These are phyloP conservation scores for Drosophila pachea DNA, from an alignment of 1,140 invertebrate species.

Conservation along the genomic window DNA sequence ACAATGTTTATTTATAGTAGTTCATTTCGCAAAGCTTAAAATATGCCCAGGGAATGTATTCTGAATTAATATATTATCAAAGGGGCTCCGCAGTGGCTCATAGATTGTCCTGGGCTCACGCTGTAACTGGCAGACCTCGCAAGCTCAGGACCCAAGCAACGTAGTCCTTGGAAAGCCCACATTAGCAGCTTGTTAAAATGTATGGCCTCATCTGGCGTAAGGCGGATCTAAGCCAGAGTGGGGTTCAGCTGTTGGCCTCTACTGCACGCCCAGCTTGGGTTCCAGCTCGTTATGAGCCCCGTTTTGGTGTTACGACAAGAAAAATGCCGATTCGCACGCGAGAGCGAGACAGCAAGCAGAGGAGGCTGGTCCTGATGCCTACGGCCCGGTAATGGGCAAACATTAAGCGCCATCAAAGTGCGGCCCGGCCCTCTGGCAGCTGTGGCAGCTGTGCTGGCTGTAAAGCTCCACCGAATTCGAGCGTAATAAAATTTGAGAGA, in stretches of 20 bases:
- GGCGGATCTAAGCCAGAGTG: slow-evolving; percentile 35
- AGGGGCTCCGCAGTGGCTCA: not conserved
- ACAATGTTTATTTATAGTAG: too few relatives aligned
- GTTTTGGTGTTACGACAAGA: slow-evolving; percentile 40
- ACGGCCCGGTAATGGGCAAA: slow-evolving; percentile 34
- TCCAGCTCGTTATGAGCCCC: slow-evolving; percentile 55
- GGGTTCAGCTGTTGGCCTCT: slow-evolving; percentile 46
- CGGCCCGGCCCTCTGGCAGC: slow-evolving; percentile 8
- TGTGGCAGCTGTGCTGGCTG: slow-evolving; percentile 20
- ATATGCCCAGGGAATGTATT: too few relatives aligned
- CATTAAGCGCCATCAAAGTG: slow-evolving; percentile 48
- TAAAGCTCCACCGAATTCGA: slow-evolving; percentile 51
- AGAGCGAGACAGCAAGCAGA: slow-evolving; percentile 17
- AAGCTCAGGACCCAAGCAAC: slow-evolving; percentile 34
- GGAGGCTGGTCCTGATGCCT: slow-evolving; percentile 27
- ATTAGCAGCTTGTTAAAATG: slow-evolving; percentile 73
- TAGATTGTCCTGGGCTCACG: slow-evolving; percentile 11
- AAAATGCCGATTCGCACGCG: slow-evolving; percentile 67
- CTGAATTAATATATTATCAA: not conserved
- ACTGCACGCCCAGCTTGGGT: not conserved
- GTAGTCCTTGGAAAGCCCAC: slow-evolving; percentile 35
- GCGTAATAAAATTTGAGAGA: slow-evolving; percentile 73
- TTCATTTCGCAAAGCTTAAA: too few relatives aligned
- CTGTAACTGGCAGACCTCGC: slow-evolving; percentile 11
- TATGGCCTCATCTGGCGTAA: slow-evolving; percentile 41